Conservation (phyloP, 2,888 invertebrate species). For the Caenorhabditis sp. region DNA sequence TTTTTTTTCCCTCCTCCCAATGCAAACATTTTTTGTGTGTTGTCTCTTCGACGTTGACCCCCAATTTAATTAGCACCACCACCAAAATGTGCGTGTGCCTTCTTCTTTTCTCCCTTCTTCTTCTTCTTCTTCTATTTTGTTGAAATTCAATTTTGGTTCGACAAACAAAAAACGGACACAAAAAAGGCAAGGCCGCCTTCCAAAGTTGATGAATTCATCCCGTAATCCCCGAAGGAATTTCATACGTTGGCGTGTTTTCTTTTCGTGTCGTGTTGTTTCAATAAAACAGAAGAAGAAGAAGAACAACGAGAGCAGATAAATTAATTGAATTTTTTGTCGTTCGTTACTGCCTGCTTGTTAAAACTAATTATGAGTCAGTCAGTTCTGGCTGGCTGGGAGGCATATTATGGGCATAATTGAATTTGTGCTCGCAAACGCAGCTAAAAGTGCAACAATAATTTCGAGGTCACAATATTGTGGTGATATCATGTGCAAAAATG, state of each 20-base stretch:
- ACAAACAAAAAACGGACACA: neutral
- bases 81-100: conserved; percentile 3
- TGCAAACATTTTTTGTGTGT: neutral
- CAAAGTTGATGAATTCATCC: conserved; percentile 2
- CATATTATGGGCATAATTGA: neutral
- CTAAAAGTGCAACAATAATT: neutral
- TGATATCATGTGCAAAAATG: neutral
- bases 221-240: neutral
- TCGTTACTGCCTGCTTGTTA: neutral
- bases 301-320: neutral
- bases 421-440: neutral
- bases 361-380: neutral
- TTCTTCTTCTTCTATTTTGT: conserved; percentile 1
- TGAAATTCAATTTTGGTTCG: conserved; percentile 16
- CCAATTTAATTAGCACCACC: conserved; percentile 12
- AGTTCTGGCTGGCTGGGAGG: too few species aligned
- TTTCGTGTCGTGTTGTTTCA: too few species aligned
- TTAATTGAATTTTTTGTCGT: neutral
- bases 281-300: neutral
- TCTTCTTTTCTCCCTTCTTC: conserved; percentile 4
- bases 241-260: neutral
- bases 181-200: neutral
- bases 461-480: neutral
- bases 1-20: neutral
- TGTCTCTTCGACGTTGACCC: neutral